These are phyloP conservation scores for Cinclus cinclus DNA, from an alignment of 2,113 vertebrate genomes.

Conservation along the genomic window DNA sequence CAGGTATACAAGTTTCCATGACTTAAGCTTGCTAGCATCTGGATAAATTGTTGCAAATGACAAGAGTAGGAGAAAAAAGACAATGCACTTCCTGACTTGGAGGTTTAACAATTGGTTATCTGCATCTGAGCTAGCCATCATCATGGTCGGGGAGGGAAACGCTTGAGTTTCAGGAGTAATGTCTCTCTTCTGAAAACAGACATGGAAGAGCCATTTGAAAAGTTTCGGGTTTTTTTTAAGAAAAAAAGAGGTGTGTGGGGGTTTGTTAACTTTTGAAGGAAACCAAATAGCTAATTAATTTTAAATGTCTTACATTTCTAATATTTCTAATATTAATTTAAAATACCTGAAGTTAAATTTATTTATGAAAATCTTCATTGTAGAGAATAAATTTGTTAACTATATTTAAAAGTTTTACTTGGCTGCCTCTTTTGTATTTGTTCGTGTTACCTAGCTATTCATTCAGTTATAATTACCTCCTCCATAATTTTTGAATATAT, in stretches of 20 bases:
- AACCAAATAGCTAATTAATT: neutral
- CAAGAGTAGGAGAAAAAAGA: neutral
- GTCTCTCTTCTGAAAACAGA: neutral
- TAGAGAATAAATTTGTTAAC: neutral
- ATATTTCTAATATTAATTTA: neutral
- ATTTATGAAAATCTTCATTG: neutral
- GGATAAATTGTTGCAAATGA: neutral
- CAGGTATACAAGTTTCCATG: neutral
- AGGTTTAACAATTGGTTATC: neutral
- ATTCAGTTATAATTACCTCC: neutral
- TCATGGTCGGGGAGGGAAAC: neutral
- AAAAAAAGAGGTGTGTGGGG: rapidly evolving
- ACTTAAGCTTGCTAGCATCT: neutral
- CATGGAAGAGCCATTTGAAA: neutral
- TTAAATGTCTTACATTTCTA: neutral
- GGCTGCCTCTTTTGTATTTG: neutral
- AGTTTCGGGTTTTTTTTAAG: neutral
- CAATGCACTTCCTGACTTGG: neutral
- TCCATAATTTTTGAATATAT: neutral
- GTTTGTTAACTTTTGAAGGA: neutral
- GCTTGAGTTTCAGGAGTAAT: neutral
- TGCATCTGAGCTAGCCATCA: neutral
- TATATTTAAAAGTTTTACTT: neutral
- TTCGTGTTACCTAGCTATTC: neutral
- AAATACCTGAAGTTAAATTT: neutral